Evolutionary conservation across 2,113 vertebrate species (phyloP).

Genomic region (Sturnira hondurensis): DNA sequence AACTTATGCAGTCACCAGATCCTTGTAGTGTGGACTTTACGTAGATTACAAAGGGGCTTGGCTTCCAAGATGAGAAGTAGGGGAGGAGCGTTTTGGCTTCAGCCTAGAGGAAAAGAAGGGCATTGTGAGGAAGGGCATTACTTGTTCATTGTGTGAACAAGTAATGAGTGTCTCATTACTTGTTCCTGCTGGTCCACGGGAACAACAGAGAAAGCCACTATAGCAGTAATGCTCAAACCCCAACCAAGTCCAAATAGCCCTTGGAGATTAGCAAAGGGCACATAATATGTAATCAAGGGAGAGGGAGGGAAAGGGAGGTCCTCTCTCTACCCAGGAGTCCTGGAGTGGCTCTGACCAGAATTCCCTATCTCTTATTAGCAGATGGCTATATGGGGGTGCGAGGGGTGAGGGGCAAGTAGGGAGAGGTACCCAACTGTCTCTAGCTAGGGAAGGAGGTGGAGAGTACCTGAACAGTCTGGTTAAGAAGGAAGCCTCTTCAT

Average conservation of each 20-base stretch:
- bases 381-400: too few species aligned
- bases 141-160: too few species aligned
- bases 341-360: neutral
- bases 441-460: neutral
- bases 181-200: neutral
- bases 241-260: neutral
- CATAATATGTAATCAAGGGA: neutral
- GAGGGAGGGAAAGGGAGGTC: neutral
- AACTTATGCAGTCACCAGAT: neutral
- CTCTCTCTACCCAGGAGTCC: neutral
- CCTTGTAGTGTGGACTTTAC: neutral
- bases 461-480: neutral
- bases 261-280: neutral
- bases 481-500: neutral
- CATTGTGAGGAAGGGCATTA: neutral
- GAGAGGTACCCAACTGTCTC: neutral
- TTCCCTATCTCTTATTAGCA: neutral
- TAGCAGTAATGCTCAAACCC: neutral
- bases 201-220: neutral
- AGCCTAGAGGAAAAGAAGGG: neutral
- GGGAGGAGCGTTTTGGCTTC: constrained; percentile 34
- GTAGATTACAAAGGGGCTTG: neutral
- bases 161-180: too few species aligned
- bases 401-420: neutral
- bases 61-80: neutral